These are phyloP conservation scores for Coelopa frigida DNA, from an alignment of 1,140 invertebrate genomes.

Conservation along the genomic window DNA sequence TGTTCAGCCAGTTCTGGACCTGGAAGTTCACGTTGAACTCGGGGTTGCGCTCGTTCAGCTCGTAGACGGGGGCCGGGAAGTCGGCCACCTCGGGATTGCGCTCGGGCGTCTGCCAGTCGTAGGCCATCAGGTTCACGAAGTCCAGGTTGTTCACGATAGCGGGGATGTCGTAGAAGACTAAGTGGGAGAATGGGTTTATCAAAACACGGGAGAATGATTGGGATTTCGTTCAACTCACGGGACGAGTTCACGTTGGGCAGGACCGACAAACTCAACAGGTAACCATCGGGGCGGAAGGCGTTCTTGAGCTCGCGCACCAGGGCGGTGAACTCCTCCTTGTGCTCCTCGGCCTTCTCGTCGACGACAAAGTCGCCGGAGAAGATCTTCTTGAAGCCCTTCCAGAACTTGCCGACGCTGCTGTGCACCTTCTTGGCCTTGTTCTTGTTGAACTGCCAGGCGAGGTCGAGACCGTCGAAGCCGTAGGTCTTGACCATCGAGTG, in stretches of 20 bases:
- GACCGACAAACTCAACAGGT: slow-evolving; percentile 59
- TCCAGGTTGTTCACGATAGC: slow-evolving; percentile 66
- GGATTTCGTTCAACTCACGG: slow-evolving; percentile 46
- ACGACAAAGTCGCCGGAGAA: slow-evolving; percentile 59
- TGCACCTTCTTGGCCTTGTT: slow-evolving; percentile 70
- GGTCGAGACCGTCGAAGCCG: slow-evolving; percentile 79
- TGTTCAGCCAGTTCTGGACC: slow-evolving; percentile 56
- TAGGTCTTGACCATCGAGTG: slow-evolving; percentile 62
- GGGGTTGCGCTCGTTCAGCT: slow-evolving; percentile 59
- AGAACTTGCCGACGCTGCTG: slow-evolving; percentile 56
- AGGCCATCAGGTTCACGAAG: slow-evolving; percentile 69
- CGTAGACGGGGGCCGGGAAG: slow-evolving; percentile 63
- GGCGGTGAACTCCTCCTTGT: slow-evolving; percentile 67
- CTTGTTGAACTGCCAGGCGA: slow-evolving; percentile 78
- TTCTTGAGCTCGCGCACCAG: slow-evolving; percentile 67
- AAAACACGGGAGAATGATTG: background rate
- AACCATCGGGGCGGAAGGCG: slow-evolving; percentile 56
- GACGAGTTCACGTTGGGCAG: slow-evolving; percentile 71
- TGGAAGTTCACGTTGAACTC: slow-evolving; percentile 59
- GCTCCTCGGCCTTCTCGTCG: slow-evolving; percentile 69
- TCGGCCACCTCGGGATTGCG: slow-evolving; percentile 69
- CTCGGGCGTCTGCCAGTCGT: slow-evolving; percentile 69
- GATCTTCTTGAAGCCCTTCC: slow-evolving; percentile 69
- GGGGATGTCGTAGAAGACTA: slow-evolving; percentile 72
- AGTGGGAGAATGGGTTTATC: background rate